Conservation (phyloP, 1,140 invertebrate genomes). For the Drosophila grimshawi region DNA sequence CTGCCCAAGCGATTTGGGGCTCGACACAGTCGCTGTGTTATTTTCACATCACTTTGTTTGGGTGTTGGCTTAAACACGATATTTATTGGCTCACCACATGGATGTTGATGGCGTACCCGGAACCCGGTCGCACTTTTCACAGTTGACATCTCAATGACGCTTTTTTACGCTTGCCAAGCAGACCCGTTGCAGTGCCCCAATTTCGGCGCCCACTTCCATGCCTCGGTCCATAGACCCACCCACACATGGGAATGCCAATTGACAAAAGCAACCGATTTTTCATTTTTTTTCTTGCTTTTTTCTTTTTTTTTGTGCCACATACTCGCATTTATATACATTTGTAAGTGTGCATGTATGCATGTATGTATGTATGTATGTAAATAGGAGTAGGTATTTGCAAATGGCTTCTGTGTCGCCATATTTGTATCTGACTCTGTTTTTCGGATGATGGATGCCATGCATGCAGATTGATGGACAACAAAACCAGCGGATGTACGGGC, state of each 20-base stretch:
- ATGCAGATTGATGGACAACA: constrained; percentile 57
- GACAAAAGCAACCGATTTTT: constrained; percentile 48
- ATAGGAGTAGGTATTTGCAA: constrained; percentile 62
- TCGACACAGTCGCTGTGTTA: constrained; percentile 29
- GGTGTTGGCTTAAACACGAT: constrained; percentile 80
- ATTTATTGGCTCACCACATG: constrained; percentile 77
- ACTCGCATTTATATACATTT: not conserved
- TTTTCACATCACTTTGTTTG: constrained; percentile 62
- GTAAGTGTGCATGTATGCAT: not conserved
- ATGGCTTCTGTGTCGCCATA: constrained; percentile 63
- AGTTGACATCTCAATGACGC: constrained; percentile 75
- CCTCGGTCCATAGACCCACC: not conserved
- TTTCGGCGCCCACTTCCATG: not conserved
- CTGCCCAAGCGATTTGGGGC: constrained; percentile 21
- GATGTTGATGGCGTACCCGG: constrained; percentile 7
- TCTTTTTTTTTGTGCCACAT: not conserved
- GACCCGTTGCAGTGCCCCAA: constrained; percentile 2
- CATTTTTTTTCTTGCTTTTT: constrained; percentile 12
- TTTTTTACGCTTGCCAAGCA: constrained; percentile 57
- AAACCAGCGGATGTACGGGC: constrained; percentile 45
- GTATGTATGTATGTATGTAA: not conserved
- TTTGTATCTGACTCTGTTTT: constrained; percentile 69
- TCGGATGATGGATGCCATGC: constrained; percentile 65
- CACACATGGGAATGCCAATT: constrained; percentile 53
- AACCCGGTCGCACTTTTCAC: constrained; percentile 66